Percentiles rank a stretch among this genome's conserved stretches.
Evolutionary conservation across 1,140 invertebrate genomes (phyloP).

Genomic region (Leptoteleia sp.): DNA sequence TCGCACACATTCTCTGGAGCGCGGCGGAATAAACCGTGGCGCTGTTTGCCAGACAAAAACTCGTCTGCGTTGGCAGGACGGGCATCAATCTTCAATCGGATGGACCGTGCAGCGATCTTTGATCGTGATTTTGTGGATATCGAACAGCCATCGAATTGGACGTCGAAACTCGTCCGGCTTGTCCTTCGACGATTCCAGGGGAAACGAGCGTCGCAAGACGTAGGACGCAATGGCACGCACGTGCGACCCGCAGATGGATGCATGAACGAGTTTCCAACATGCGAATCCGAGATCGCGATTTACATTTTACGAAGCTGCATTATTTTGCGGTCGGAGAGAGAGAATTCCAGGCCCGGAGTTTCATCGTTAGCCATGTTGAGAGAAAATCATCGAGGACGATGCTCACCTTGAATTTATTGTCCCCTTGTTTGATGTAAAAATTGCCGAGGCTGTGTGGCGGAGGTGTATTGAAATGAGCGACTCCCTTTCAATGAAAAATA

Average conservation of each 20-base stretch:
- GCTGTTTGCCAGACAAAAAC: constrained; percentile 60
- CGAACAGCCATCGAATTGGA: constrained; percentile 65
- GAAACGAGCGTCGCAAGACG: constrained; percentile 52
- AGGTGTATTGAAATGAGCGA: constrained; percentile 41
- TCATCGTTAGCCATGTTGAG: constrained; percentile 57
- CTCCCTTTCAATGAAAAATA: constrained; percentile 4
- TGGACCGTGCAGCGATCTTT: constrained; percentile 52
- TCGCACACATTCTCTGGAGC: constrained; percentile 54
- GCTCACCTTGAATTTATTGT: constrained; percentile 55
- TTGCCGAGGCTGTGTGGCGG: constrained; percentile 17
- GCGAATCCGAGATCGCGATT: constrained; percentile 60
- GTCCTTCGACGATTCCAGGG: constrained; percentile 53
- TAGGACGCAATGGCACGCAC: constrained; percentile 66
- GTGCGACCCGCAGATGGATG: constrained; percentile 61
- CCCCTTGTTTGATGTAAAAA: constrained; percentile 34
- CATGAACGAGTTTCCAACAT: constrained; percentile 63
- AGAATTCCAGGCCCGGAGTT: constrained; percentile 29
- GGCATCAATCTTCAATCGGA: constrained; percentile 65
- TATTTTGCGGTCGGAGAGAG: constrained; percentile 41
- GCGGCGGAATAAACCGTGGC: constrained; percentile 56
- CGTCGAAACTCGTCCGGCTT: constrained; percentile 61
- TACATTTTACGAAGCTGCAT: constrained; percentile 63
- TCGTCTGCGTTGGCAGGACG: constrained; percentile 63
- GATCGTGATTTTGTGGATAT: constrained; percentile 67
- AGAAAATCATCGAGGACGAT: constrained; percentile 45